Evolutionary conservation across 2,797 vertebrate genomes (phyloP), one percentile per base, ranked within the genome.

Genomic region (Ptychobarbus kaznakovi): DNA sequence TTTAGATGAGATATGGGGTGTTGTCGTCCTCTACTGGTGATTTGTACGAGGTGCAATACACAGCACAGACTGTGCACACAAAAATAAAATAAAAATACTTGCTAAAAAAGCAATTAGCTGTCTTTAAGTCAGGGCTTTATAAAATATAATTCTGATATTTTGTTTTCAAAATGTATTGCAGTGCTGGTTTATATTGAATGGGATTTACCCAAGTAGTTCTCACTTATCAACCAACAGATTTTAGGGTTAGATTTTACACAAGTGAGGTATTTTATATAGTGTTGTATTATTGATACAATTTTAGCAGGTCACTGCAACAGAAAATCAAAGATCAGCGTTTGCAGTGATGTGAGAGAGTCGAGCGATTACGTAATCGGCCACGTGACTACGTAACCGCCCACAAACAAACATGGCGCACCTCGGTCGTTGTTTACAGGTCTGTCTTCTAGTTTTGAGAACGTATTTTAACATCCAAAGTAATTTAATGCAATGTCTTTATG

Each of bases 401-500:
- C 32, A 70, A 56, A 70, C 66, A 81, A 81, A 58, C 20, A 70
- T 81, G 80, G 80, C 66, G 66, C 32, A 6, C 0, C 22, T 15
- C 35, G 3, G 32, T 56, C 65, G 35, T 81, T 70, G 46, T 42
- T 70, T 81, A 38, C 80, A 56, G 13, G 49, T 81, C 13, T 81
- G 80, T 38, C 66, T 70, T 38, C 20, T 70, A 16, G 49, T 69
- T 40, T 56, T 70, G 15, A 81, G 49, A 42, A 81, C 80, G 49
- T 56, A 81, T 81, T 53, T 81, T 56, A 72, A 81, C 46, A 58
- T 72, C 13, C 80, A 81, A 18, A 72, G 68, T 56, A 72, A 58
- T 70, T 81, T 81, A 56, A 58, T 72, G 18, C n/a, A 72, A 12
- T 38, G 66, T 20, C 80, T 72, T 72, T 3, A 56, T 28, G 49